Percentiles rank a stretch among this genome's conserved stretches.
Conservation (phyloP, 1,140 invertebrate genomes). For the Musca vetustissima region DNA sequence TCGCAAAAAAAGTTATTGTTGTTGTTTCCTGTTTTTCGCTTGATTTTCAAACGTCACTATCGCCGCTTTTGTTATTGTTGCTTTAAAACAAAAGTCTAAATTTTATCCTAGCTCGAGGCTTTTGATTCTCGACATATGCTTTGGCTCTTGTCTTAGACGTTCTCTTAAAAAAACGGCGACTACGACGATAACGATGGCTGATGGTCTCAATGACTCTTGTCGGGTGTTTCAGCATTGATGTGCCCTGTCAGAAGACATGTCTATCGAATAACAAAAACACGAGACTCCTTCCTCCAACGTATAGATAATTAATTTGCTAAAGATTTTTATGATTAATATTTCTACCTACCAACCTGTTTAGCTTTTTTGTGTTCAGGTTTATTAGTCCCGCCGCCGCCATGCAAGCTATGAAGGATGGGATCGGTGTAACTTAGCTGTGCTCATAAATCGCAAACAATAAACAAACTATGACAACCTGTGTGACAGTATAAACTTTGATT, state of each 20-base stretch:
- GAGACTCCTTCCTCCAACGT: neutral
- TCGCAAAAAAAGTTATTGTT: neutral
- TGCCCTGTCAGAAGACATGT: no score
- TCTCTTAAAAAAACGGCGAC: neutral
- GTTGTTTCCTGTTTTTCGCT: neutral
- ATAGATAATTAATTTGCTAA: slow-evolving; percentile 20
- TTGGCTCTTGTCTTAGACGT: neutral
- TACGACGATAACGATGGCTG: no score
- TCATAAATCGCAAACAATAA: no score
- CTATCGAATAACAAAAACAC: neutral
- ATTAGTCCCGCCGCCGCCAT: neutral
- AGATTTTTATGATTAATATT: slow-evolving; percentile 22
- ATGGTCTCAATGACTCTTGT: neutral
- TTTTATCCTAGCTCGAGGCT: slow-evolving; percentile 2
- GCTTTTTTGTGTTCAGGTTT: neutral
- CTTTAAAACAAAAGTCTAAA: neutral
- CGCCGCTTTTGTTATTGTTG: neutral
- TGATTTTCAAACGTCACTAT: no score
- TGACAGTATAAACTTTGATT: slow-evolving; percentile 1
- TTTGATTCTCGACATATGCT: neutral
- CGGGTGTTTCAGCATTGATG: neutral
- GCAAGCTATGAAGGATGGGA: no score
- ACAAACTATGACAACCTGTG: slow-evolving; percentile 4
- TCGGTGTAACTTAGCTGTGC: no score
- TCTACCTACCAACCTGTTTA: no score